Conservation (phyloP, 2,113 vertebrate species). For the Galemys pyrenaicus region DNA sequence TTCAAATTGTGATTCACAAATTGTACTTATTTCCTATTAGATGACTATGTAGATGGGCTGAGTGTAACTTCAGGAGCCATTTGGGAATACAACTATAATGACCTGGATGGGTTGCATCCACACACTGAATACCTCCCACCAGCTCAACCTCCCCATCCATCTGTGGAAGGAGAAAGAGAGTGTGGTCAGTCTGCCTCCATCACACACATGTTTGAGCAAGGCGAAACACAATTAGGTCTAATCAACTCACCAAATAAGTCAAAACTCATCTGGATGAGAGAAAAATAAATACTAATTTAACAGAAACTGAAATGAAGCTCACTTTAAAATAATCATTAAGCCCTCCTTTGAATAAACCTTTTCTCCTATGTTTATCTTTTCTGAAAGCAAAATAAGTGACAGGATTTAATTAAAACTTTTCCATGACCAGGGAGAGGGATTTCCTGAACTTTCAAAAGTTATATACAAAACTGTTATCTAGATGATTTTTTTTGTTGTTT, state of each 20-base stretch:
- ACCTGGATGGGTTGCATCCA: not conserved
- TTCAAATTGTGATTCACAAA: not conserved
- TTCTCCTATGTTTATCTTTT: not conserved
- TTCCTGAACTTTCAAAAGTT: constrained; percentile 1
- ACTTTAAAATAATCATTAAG: constrained; percentile 5
- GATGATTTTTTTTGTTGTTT: no score
- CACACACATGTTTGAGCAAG: not conserved
- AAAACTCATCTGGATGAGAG: not conserved
- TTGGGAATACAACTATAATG: not conserved
- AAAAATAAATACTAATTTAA: not conserved
- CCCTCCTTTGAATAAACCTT: not conserved
- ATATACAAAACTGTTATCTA: not conserved
- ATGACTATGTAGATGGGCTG: not conserved
- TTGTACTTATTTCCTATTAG: not conserved
- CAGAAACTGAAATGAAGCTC: not conserved
- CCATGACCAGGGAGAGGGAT: not conserved
- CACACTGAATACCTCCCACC: not conserved
- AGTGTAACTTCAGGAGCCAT: not conserved
- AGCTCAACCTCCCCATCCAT: not conserved
- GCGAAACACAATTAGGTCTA: not conserved
- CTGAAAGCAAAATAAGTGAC: not conserved
- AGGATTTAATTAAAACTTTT: not conserved
- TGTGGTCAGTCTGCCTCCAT: not conserved
- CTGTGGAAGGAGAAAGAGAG: not conserved
- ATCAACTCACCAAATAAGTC: not conserved